Evolutionary conservation across 2,113 vertebrate species (phyloP), one percentile per base, ranked within the genome.

Genomic region (Electrona antarctica): DNA sequence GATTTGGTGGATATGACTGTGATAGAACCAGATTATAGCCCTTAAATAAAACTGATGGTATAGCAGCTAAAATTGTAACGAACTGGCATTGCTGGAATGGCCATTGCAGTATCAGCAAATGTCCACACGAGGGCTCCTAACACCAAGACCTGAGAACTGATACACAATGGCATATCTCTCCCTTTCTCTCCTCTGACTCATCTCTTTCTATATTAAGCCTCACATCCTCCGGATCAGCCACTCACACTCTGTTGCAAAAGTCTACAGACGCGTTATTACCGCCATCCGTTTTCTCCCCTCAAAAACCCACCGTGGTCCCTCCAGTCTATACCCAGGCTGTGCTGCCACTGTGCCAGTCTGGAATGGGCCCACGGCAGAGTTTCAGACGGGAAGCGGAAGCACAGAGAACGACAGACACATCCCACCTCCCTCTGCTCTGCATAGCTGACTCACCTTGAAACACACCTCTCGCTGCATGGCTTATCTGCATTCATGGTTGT

Each of bases 181-280:
- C 67, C 76, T 73, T 69, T 70, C 15, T 67, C 59, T 67, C 54
- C 71, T 80, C 80, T 89, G 88, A 91, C 82, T 90, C 89, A 89
- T 87, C 85, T 75, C 60, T 83, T 86, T 89, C 81, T 85, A 83
- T 85, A 73, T 85, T 83, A 48, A 81, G 80, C 77, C 68, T 54
- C 78, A 67, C 78, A 83, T 78, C 77, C 73, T 79, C 73, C 75
- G 71, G 33, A 65, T 76, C 63, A 51, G n/a, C 8, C 74, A 67
- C 72, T 65, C 33, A 28, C 72, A 62, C 69, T 58, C 49, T 77
- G 54, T 10, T 21, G 15, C 33, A 56, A 79, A 77, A 49, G 28
- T 64, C 67, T 10, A 4, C 57, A 46, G 58, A 63, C 63, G 61
- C 10, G 63, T 62, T 73, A 70, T 33, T 6, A 60, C 46, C 59